A percentile compares a stretch with the other conserved stretches of the same genome.
Evolutionary conservation across 2,797 vertebrate species (phyloP).

Genomic region (Sebastes cheni): DNA sequence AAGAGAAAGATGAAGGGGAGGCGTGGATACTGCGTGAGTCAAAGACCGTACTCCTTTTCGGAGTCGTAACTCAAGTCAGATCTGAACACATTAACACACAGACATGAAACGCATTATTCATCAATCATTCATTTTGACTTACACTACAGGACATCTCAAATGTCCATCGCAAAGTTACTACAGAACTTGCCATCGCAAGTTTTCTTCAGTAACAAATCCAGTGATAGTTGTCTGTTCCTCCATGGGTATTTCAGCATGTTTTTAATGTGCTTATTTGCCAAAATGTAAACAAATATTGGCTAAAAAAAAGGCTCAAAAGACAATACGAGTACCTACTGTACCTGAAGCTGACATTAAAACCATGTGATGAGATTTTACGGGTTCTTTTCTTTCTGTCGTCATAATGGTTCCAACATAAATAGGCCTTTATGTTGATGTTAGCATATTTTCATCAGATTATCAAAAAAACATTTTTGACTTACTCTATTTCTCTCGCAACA

Average conservation of each 20-base stretch:
- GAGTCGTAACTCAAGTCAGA: neutral
- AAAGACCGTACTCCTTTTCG: neutral
- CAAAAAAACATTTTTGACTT: neutral
- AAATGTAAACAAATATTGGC: neutral
- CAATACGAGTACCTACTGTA: neutral
- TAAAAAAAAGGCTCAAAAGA: neutral
- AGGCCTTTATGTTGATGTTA: neutral
- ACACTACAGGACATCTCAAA: rapidly evolving
- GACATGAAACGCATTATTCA: neutral
- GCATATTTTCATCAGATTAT: neutral
- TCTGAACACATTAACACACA: neutral
- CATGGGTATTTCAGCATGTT: neutral
- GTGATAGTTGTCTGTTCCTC: neutral
- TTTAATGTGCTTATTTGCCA: neutral
- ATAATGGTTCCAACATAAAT: neutral
- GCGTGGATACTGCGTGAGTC: neutral
- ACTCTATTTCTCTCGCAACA: too few relatives aligned
- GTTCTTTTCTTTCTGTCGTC: neutral
- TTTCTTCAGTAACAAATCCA: neutral
- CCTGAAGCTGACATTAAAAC: neutral
- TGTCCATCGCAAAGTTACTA: neutral
- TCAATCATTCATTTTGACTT: neutral
- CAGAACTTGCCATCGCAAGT: neutral
- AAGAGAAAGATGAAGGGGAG: neutral
- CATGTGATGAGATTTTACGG: neutral